Percentiles rank a stretch among this genome's conserved stretches.
These are phyloP conservation scores for pig (Sus scrofa) DNA, from an alignment of 2,113 vertebrate genomes.

Conservation along the genomic window DNA sequence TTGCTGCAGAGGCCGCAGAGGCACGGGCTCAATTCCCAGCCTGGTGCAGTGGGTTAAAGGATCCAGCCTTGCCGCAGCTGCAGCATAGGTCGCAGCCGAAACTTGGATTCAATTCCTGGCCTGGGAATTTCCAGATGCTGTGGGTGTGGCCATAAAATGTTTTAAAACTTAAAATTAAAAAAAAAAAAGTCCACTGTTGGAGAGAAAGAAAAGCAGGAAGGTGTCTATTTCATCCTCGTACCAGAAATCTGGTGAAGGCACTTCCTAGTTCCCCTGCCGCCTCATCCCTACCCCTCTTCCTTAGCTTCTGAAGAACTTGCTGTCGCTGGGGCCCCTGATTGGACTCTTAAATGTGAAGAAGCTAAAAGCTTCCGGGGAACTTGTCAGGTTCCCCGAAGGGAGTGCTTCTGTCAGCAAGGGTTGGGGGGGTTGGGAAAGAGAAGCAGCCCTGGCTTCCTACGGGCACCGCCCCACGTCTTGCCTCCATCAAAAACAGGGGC, in stretches of 20 bases:
- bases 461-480: fast-evolving
- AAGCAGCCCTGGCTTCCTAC: not conserved
- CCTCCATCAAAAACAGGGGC: not conserved
- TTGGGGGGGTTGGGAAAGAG: not conserved
- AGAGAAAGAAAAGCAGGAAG: not conserved
- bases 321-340: not conserved
- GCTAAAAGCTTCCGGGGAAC: not conserved
- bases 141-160: too few relatives aligned
- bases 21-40: too few relatives aligned
- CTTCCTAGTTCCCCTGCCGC: not conserved
- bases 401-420: not conserved
- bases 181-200: not conserved
- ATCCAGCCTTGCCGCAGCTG: too few relatives aligned
- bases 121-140: too few relatives aligned
- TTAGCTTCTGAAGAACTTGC: too few relatives aligned
- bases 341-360: not conserved
- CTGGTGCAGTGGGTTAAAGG: too few relatives aligned
- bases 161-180: too few relatives aligned
- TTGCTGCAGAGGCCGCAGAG: too few relatives aligned
- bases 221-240: not conserved
- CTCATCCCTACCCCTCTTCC: fast-evolving
- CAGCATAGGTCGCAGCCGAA: too few relatives aligned
- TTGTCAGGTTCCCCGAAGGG: not conserved
- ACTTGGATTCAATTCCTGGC: too few relatives aligned
- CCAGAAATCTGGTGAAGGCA: not conserved